Percentiles rank a stretch among this genome's conserved stretches.
These are phyloP conservation scores for Oscheius sp. DNA, from an alignment of 1,140 invertebrate species.

Conservation along the genomic window DNA sequence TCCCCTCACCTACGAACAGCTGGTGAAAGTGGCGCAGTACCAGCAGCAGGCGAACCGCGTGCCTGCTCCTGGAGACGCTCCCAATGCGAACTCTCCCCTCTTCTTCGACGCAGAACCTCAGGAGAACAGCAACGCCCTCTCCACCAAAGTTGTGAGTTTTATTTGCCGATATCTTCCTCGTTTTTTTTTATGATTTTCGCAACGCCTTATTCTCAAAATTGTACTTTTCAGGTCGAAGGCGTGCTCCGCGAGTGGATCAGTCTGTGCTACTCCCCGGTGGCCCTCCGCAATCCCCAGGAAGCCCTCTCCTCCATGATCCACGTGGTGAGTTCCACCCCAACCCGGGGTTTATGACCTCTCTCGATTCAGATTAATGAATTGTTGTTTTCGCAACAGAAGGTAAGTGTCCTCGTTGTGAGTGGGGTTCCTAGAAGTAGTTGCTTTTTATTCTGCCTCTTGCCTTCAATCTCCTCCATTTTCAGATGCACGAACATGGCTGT, in stretches of 20 bases:
- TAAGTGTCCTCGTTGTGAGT: too few relatives aligned
- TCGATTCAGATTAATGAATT: not conserved
- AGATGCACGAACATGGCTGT: conserved; percentile 94
- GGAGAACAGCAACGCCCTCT: not conserved
- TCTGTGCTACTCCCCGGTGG: conserved; percentile 77
- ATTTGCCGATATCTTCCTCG: not conserved
- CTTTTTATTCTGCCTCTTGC: too few relatives aligned
- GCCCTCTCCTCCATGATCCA: conserved; percentile 91
- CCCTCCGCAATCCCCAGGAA: conserved; percentile 81
- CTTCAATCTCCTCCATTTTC: conserved; percentile 61
- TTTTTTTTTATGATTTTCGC: not conserved
- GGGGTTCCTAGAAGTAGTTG: not conserved
- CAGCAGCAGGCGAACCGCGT: conserved; percentile 1
- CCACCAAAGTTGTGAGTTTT: not conserved
- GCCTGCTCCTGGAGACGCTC: not conserved
- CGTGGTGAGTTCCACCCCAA: conserved; percentile 62
- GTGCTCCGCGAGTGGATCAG: conserved; percentile 91
- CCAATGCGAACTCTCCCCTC: not conserved
- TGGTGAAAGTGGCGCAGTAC: conserved; percentile 14
- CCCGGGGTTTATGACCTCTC: not conserved
- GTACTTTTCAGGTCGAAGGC: conserved; percentile 77
- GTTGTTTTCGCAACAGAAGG: not conserved
- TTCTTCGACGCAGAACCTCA: conserved; percentile 1
- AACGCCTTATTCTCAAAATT: not conserved
- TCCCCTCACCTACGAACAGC: conserved; percentile 22